Base-by-base conservation (phyloP, 2,888 invertebrate species). In the Cantharis lateralis region DNA sequence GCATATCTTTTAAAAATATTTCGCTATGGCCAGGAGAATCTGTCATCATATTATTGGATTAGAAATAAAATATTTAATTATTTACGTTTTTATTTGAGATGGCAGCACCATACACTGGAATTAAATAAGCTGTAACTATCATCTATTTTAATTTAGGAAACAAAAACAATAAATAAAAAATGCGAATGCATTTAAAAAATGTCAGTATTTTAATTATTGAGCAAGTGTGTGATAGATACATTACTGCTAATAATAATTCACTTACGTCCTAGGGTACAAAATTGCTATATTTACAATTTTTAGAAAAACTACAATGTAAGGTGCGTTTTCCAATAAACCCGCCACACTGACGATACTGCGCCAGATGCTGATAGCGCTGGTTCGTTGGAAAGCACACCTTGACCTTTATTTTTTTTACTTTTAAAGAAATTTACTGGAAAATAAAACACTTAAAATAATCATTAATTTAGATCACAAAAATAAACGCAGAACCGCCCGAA, bases 1-100 rank as follows among this genome's bases (percentile, higher is more conserved):
- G 87, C 81, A 87, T 92, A 72, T 90, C 89, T 13, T 92, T 92
- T 82, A 90, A 91, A 83, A 89, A 88, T 85, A 88, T 91, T 81
- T 89, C 86, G 66, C 87, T 90, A 80, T 90, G 90, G 81, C 91
- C 93, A 7, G 91, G 91, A 73, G 92, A 93, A 86, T 92, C 92
- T 3, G 90, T 93, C 81, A 89, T 93, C 80, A 91, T 92, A 77
- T 90, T 90, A 82, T 68, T 78, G 24, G 68, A 78, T 71, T 78
- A 76, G 32, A 74, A 32, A 72, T 48, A 62, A 70, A 62, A 20
- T 10, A 71, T 11, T n/a, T n/a, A 24, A 62, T 71, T 20, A 13
- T 70, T 61, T 26, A 11, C 26, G 63, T 66, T 78, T 82, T 82
- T 81, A 80, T 82, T 81, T 80, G 78, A 80, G 84, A 86, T 86